phyloP scores from a whole-genome alignment of 2,797 vertebrate species.

The Cynodonichthys magdalenae region DNA sequence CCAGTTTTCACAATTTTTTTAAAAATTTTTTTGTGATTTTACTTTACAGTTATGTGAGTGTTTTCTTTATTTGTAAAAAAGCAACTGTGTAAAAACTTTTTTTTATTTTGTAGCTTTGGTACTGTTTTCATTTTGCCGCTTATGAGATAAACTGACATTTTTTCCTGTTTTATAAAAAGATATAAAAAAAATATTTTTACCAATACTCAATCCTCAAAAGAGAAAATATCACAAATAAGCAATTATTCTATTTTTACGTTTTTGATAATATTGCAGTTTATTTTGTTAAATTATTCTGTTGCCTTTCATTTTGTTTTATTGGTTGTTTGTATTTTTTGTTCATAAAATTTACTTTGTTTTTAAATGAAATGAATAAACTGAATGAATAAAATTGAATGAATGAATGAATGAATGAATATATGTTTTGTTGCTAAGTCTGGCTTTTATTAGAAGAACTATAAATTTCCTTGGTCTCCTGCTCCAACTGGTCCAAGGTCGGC shows the following conservation, averaged over 20 bases:
- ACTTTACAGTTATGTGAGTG: background rate
- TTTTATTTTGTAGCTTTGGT: background rate
- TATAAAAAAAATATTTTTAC: background rate
- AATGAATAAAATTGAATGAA: too few relatives aligned
- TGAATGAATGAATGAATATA: too few relatives aligned
- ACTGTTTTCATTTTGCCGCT: background rate
- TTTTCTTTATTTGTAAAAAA: background rate
- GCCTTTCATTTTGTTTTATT: too few relatives aligned
- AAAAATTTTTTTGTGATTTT: too few relatives aligned
- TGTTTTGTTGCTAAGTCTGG: conserved; percentile 90
- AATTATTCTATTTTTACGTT: conserved; percentile 47
- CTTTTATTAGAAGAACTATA: conserved; percentile 91
- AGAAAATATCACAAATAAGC: conserved; percentile 22
- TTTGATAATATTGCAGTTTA: conserved; percentile 72
- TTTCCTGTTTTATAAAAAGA: too few relatives aligned
- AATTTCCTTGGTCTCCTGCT: conserved; percentile 93
- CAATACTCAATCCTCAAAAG: background rate
- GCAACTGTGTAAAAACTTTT: background rate
- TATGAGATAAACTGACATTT: too few relatives aligned
- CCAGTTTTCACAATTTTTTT: background rate
- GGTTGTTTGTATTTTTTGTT: too few relatives aligned
- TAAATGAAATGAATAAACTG: too few relatives aligned
- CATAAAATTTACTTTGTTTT: too few relatives aligned
- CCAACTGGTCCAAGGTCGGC: conserved; percentile 95
- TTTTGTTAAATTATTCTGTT: conserved; percentile 86